phyloP scores from a whole-genome alignment of 2,888 invertebrate species.

The Trileptium ribeirensis region DNA sequence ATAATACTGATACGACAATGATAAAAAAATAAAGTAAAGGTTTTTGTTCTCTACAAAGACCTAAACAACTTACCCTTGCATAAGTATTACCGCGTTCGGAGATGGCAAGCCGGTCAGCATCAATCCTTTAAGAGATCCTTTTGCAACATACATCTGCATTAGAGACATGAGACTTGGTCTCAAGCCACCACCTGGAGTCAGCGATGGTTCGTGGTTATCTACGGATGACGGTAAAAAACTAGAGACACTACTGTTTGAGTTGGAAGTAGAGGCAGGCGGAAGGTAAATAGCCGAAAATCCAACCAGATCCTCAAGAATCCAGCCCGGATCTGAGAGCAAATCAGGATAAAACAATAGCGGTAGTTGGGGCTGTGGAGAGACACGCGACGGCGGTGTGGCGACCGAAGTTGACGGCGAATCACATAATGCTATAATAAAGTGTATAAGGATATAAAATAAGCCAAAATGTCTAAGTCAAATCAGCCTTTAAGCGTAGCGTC shows the following conservation, averaged over 20 bases:
- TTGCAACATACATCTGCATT: too few species aligned
- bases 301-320: conserved; percentile 5
- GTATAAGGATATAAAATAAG: too few species aligned
- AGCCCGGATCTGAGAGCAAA: conserved; percentile 15
- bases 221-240: background rate
- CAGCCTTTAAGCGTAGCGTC: too few species aligned
- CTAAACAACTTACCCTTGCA: conserved; percentile 3
- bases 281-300: conserved; percentile 1
- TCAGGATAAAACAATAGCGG: too few species aligned
- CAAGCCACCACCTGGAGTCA: background rate
- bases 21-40: too few species aligned
- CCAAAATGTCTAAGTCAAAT: too few species aligned
- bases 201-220: background rate
- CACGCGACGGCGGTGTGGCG: too few species aligned
- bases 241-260: background rate
- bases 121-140: background rate
- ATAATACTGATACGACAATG: too few species aligned
- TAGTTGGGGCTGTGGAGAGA: too few species aligned
- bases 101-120: background rate
- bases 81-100: background rate
- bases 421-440: too few species aligned
- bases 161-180: background rate
- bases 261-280: background rate
- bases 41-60: conserved; percentile 71
- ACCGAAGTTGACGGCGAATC: too few species aligned